Evolutionary conservation across 1,140 invertebrate genomes (phyloP), one percentile per base, ranked within the genome.

Genomic region (Heliothis virescens): DNA sequence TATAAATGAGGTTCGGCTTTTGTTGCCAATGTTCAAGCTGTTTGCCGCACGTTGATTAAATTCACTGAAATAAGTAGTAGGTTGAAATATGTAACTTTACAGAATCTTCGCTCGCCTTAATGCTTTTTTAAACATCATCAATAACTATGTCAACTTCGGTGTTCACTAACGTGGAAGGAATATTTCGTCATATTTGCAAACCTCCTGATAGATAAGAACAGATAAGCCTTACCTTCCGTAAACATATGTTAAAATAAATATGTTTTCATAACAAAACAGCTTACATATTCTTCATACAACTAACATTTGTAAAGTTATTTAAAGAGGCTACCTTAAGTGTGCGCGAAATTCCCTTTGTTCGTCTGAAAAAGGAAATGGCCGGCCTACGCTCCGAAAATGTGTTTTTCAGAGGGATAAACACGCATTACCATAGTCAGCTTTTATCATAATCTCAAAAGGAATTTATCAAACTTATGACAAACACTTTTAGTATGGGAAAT

Each of bases 401-500:
- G 60, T 50, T 74, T 60, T 74, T 73, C 53, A 59, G 71, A 16
- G 18, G 57, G 57, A 72, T 60, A 60, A 60, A 74, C 16, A 34
- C 16, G 21, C 18, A 71, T 71, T 71, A 52, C 67, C 48, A 71
- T 52, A 71, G 48, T 52, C 9, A 71, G 48, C 48, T 71, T 71
- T 53, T 52, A 29, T 71, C 48, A 13, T 26, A 71, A 53, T 71
- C 48, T 13, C 53, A 10, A n/a, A 69, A 69, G 52, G 67, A 67
- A 16, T 41, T 67, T 67, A 67, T 67, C 41, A 21, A 41, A 41
- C 34, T 41, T 41, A 41, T 41, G 5, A 41, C 34, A 41, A 41
- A 41, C 34, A 41, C 5, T 41, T 41, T 41, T 41, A 41, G 34
- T 41, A 41, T 41, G 5, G 34, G 34, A 41, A 41, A 41, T 41